A percentile compares a stretch with the other conserved stretches of the same genome.
These are phyloP conservation scores for Lordiphosa stackelbergi DNA, from an alignment of 1,140 invertebrate genomes.

Conservation along the genomic window DNA sequence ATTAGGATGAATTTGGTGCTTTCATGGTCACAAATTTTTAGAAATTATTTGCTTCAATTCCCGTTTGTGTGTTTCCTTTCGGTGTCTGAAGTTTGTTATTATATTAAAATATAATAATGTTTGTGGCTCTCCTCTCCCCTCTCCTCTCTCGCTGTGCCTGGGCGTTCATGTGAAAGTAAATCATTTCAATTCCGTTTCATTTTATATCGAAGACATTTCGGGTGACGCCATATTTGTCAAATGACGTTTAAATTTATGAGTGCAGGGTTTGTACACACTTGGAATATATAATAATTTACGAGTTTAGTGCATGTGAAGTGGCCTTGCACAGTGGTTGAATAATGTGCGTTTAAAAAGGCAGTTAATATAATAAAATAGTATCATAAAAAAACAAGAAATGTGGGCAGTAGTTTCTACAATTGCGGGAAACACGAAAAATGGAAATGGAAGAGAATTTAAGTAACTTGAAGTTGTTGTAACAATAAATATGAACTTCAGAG, in stretches of 20 bases:
- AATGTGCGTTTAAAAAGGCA: too few species aligned
- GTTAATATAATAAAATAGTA: too few species aligned
- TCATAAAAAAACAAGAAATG: too few species aligned
- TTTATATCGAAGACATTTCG: slow-evolving; percentile 48
- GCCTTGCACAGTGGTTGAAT: slow-evolving; percentile 3
- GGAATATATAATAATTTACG: slow-evolving; percentile 21
- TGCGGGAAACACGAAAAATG: too few species aligned
- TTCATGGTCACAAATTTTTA: too few species aligned
- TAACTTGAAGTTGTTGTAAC: too few species aligned
- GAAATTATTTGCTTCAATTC: too few species aligned
- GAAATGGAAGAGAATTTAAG: too few species aligned
- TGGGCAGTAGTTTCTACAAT: too few species aligned
- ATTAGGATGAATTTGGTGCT: too few species aligned
- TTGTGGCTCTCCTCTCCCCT: slow-evolving; percentile 7
- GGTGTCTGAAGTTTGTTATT: slow-evolving; percentile 50
- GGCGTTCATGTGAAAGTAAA: slow-evolving; percentile 27
- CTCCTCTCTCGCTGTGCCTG: neutral
- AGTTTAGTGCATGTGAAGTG: slow-evolving; percentile 1
- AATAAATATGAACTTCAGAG: too few species aligned
- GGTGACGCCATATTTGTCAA: slow-evolving; percentile 55
- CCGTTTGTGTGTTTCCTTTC: slow-evolving; percentile 2
- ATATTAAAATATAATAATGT: slow-evolving; percentile 53
- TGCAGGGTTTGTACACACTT: slow-evolving; percentile 36
- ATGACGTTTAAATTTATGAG: slow-evolving; percentile 56
- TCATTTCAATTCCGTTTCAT: slow-evolving; percentile 37